Base-by-base conservation (phyloP, 1,140 invertebrate genomes). In the Heliconius hewitsoni region DNA sequence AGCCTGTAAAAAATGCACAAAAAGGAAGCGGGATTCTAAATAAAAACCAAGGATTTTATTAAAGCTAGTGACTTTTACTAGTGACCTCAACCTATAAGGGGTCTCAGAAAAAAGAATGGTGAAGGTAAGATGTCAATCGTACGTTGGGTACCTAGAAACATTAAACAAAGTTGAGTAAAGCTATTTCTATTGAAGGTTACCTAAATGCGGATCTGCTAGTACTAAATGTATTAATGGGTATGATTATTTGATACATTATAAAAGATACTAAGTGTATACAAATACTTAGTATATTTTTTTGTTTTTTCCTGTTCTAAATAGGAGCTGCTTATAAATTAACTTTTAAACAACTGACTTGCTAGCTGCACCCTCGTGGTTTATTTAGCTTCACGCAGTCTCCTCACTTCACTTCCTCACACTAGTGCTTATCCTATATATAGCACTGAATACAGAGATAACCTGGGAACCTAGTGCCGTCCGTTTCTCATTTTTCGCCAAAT, bases 61-160 rank as follows among this genome's bases (percentile, higher is more conserved):
- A 39, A 77, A 78, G 74, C 50, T 50, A 42, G 76, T 23, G 73
- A 77, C 76, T 78, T 81, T 81, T 77, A 81, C 80, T 52, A 18
- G 34, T 52, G 71, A 76, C 80, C 80, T 81, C 74, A 73, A 78
- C 80, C 80, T 81, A 81, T 81, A 73, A 81, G 71, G 34, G 71
- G 19, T 74, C 71, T 77, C 27, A 81, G 74, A 78, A 78, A 81
- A 81, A 81, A 78, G 70, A 81, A 78, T 73, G 70, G 76, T 76
- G 73, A 81, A 81, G 73, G 80, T 52, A 81, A 78, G 80, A 81
- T 78, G 80, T 81, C 80, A 78, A 81, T 81, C 80, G 76, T 23
- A 37, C 74, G 74, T 76, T 78, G 70, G 73, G 73, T 81, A 81
- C 80, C 71, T 76, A 76, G 74, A 81, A 81, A 42, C 30, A 57